Conservation (phyloP, 2,888 invertebrate genomes). For the Drosophila rellima region DNA sequence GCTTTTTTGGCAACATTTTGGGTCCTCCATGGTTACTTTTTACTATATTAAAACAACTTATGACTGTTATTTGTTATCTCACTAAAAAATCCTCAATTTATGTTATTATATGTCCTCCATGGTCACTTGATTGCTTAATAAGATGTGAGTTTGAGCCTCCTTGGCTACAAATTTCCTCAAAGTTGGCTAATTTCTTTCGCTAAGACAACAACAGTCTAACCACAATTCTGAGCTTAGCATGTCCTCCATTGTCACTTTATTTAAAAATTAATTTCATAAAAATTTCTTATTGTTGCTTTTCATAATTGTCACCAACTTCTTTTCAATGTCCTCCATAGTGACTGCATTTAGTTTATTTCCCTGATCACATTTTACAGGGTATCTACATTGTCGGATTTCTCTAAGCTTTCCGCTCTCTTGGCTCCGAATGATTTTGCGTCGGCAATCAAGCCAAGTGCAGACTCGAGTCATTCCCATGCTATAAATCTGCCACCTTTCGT, state of each 20-base stretch:
- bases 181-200: no score
- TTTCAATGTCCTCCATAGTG: not conserved
- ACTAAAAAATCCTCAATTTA: not conserved
- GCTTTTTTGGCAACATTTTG: no score
- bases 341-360: not conserved
- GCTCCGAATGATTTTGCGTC: slow-evolving; percentile 15
- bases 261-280: no score
- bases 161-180: not conserved
- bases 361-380: slow-evolving; percentile 9
- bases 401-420: not conserved
- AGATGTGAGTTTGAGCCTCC: not conserved
- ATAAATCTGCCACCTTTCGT: slow-evolving; percentile 22
- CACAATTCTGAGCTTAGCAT: not conserved
- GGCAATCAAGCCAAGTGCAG: slow-evolving; percentile 75
- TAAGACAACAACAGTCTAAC: no score
- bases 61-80: not conserved
- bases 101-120: not conserved
- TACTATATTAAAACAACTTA: no score
- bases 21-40: not conserved
- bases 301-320: no score
- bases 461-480: slow-evolving; percentile 21
- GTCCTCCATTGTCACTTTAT: not conserved
- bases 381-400: slow-evolving; percentile 1
- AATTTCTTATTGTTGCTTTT: no score
- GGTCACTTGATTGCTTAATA: not conserved